A percentile compares a stretch with the other conserved stretches of the same genome.
These are phyloP conservation scores for Strigops habroptila DNA, from an alignment of 2,113 vertebrate genomes.

Conservation along the genomic window DNA sequence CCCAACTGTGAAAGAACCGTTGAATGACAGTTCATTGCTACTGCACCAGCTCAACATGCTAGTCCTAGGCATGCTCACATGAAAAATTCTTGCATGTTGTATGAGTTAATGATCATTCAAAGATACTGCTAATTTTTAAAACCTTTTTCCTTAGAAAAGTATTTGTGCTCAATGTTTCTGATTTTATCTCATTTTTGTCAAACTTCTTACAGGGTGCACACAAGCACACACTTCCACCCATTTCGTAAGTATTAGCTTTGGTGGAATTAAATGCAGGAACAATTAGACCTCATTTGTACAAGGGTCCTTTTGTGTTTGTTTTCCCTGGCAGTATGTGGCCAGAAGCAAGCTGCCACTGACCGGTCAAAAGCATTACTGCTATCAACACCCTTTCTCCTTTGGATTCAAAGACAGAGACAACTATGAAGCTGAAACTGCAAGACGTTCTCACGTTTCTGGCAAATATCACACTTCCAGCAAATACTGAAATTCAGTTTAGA, in stretches of 20 bases:
- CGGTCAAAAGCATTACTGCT: neutral
- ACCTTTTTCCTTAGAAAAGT: neutral
- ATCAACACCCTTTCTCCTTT: neutral
- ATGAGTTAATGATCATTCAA: neutral
- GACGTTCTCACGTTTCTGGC: rapidly evolving
- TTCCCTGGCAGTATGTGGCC: neutral
- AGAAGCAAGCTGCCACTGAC: neutral
- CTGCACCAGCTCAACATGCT: constrained; percentile 1
- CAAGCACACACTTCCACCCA: neutral
- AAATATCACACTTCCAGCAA: neutral
- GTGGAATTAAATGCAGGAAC: neutral
- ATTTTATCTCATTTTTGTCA: neutral
- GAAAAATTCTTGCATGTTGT: neutral
- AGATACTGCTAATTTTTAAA: neutral
- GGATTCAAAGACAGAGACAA: neutral
- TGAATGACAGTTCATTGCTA: constrained; percentile 38
- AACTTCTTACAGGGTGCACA: neutral
- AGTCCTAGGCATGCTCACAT: neutral
- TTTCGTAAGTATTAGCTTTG: neutral
- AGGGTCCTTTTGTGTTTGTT: neutral
- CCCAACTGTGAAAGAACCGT: constrained; percentile 44
- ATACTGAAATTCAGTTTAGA: neutral
- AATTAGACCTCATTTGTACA: neutral
- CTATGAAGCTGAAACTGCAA: neutral
- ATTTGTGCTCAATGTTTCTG: neutral